A percentile compares a stretch with the other conserved stretches of the same genome.
phyloP scores from a whole-genome alignment of 2,113 vertebrate species.

The Seriola rivoliana region DNA sequence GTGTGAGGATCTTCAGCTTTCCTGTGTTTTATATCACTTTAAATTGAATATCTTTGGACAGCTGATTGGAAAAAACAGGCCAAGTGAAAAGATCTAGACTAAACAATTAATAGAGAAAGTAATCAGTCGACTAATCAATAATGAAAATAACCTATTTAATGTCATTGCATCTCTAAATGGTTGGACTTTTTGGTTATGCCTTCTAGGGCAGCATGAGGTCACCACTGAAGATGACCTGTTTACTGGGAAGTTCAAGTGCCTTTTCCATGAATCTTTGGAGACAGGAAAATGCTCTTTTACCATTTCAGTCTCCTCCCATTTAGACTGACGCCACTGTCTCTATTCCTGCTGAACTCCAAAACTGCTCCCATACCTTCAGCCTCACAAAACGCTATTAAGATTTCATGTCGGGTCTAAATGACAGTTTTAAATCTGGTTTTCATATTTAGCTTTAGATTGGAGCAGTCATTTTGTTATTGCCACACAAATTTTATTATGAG shows the following conservation, averaged over 20 bases:
- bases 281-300: constrained; percentile 7
- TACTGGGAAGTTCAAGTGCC: neutral
- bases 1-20: too few species aligned
- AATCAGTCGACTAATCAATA: neutral
- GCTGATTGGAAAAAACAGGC: too few species aligned
- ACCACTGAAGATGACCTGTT: neutral
- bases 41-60: too few species aligned
- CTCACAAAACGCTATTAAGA: neutral
- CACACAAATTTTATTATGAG: too few species aligned
- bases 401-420: neutral
- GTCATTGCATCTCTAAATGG: neutral
- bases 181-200: neutral
- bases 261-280: neutral
- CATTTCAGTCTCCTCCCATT: constrained; percentile 4
- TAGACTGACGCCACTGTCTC: neutral
- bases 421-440: neutral
- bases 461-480: too few species aligned
- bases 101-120: neutral
- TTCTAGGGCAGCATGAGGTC: neutral
- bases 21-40: too few species aligned
- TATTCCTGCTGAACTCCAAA: neutral
- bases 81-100: too few species aligned
- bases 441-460: too few species aligned
- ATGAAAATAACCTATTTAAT: neutral
- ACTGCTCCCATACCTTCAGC: neutral